Percentiles rank a stretch among this genome's conserved stretches.
phyloP scores from a whole-genome alignment of 2,888 invertebrate species.

The Stenodema calcarata region DNA sequence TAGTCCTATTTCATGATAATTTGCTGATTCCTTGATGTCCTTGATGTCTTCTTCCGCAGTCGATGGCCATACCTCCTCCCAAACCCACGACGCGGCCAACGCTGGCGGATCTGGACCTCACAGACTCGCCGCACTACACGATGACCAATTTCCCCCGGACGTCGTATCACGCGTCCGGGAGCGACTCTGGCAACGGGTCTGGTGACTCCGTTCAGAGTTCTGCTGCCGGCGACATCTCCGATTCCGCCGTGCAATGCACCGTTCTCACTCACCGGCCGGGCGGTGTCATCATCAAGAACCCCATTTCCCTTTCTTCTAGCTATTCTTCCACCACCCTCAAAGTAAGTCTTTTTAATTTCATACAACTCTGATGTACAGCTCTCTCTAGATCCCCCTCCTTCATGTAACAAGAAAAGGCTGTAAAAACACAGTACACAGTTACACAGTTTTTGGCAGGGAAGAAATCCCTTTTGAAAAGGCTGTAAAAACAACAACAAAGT shows the following conservation, averaged over 20 bases:
- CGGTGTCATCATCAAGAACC: conserved; percentile 73
- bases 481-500: no score
- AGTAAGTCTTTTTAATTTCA: no score
- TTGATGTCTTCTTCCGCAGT: neutral
- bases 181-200: conserved; percentile 88
- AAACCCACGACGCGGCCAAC: conserved; percentile 50
- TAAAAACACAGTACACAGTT: no score
- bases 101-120: conserved; percentile 44
- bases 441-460: no score
- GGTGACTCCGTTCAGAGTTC: conserved; percentile 82
- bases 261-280: conserved; percentile 55
- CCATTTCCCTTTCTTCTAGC: conserved; percentile 66
- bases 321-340: conserved; percentile 72
- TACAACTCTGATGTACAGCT: no score
- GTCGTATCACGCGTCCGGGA: conserved; percentile 68
- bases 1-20: neutral
- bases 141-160: conserved; percentile 44
- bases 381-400: no score
- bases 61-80: conserved; percentile 43
- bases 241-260: conserved; percentile 57
- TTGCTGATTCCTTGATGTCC: neutral
- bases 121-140: conserved; percentile 41
- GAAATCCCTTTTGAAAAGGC: no score
- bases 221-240: conserved; percentile 60
- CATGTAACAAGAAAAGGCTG: no score